Base-by-base conservation (phyloP, 2,797 vertebrate species). In the Notamacropus eugenii region DNA sequence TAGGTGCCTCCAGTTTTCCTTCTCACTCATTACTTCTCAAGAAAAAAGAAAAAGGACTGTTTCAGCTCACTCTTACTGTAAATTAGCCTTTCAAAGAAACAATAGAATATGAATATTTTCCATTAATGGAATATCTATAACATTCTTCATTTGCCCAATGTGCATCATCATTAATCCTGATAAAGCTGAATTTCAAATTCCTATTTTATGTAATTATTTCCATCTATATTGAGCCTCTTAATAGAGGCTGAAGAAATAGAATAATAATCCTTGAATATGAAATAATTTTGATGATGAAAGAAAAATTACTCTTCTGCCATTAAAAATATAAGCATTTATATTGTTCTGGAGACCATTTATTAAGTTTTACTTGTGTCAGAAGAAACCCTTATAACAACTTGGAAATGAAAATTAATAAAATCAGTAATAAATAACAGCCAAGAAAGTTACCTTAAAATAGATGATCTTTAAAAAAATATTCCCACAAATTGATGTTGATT, bases 1-100 rank as follows among this genome's bases (percentile, higher is more conserved):
- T 31, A 90, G 11, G 3, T 4, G 93, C 46, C 29, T 97, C 98
- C 92, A 4, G 4, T 90, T 94, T 90, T 97, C 97, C 96, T 92
- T 96, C 0, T 5, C 0, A 34, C 93, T 91, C 31, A 12, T 90
- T 91, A 4, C 95, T 94, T 96, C 93, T 90, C 92, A 93, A 95
- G 93, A 91, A 95, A 97, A 93, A 93, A 87, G 1, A n/a, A 57
- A 87, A 62, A n/a, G 13, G 34, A 74, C 2, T 55, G 29, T 91
- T 52, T 52, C 91, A 52, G 0, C 74, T 93, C 82, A 29, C 13
- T 93, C 12, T 59, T 94, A 58, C 94, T 58, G 27, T 57, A 54
- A 4, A 0, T 1, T 56, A 8, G 34, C 74, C 93, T 97, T 92
- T 22, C 5, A 8, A 67, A 96, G 95, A 2, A 55, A 24, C 4